Conservation (phyloP, 1,140 invertebrate genomes). For the Cotesia typhae region DNA sequence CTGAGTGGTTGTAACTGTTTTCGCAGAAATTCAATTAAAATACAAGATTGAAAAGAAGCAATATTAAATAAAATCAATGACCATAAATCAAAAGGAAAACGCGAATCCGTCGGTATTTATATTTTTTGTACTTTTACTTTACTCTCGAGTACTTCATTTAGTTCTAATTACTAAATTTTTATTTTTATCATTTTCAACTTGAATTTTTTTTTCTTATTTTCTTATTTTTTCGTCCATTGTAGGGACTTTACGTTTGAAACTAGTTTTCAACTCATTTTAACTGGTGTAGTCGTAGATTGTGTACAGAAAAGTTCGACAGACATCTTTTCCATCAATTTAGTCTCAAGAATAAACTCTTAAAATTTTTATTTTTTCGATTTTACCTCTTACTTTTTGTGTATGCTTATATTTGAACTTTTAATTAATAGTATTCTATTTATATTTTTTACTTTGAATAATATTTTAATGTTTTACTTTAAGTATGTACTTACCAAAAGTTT, state of each 20-base stretch:
- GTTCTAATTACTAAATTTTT: neutral
- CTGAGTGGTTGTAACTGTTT: neutral
- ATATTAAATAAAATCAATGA: conserved; percentile 30
- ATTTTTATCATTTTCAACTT: conserved; percentile 7
- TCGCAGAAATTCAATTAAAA: conserved; percentile 39
- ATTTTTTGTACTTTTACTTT: neutral
- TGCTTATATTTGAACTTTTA: neutral
- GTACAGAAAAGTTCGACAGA: conserved; percentile 23
- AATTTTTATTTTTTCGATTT: conserved; percentile 5
- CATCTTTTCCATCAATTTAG: conserved; percentile 30
- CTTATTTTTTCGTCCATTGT: conserved; percentile 2
- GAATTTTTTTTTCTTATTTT: conserved; percentile 3
- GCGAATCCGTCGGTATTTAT: neutral
- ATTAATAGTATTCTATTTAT: neutral
- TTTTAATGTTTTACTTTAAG: no score
- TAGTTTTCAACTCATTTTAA: conserved; percentile 43
- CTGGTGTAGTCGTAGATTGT: conserved; percentile 25
- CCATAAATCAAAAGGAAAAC: conserved; percentile 32
- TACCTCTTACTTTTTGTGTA: conserved; percentile 7
- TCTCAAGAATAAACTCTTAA: conserved; percentile 22
- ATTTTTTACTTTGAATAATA: no score
- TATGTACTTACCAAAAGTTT: no score
- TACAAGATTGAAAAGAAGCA: conserved; percentile 20
- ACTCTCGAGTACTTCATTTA: neutral
- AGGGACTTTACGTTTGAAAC: conserved; percentile 33